These are phyloP conservation scores for Heliconius melpomene DNA, from an alignment of 1,140 invertebrate genomes.

Conservation along the genomic window DNA sequence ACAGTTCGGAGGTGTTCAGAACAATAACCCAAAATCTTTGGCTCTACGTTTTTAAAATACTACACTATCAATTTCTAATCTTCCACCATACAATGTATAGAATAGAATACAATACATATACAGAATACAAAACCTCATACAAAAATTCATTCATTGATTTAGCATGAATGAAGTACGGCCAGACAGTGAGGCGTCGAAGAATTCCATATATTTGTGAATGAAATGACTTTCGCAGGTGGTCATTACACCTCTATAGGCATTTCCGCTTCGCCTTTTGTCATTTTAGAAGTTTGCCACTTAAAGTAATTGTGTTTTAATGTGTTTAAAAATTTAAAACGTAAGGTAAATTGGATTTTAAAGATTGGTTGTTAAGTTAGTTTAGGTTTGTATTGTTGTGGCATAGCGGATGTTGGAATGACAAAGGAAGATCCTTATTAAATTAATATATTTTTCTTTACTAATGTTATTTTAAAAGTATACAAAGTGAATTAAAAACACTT, in stretches of 20 bases:
- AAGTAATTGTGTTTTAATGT: slow-evolving; percentile 28
- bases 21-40: not conserved
- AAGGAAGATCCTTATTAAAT: not conserved
- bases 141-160: slow-evolving; percentile 13
- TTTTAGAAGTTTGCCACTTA: not conserved
- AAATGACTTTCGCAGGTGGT: slow-evolving; percentile 52
- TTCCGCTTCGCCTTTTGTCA: slow-evolving; percentile 53
- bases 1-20: not conserved
- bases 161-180: slow-evolving; percentile 18
- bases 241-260: slow-evolving; percentile 60
- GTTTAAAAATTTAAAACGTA: slow-evolving; percentile 2
- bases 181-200: slow-evolving; percentile 25
- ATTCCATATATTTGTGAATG: slow-evolving; percentile 16
- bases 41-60: not conserved
- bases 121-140: slow-evolving; percentile 11
- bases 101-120: not conserved
- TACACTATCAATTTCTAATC: slow-evolving; percentile 28
- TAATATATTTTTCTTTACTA: not conserved
- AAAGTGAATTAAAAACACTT: too few relatives aligned
- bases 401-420: not conserved
- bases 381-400: not conserved
- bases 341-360: slow-evolving; percentile 8
- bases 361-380: not conserved
- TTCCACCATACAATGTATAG: slow-evolving; percentile 21
- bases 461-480: too few relatives aligned